A percentile compares a stretch with the other conserved stretches of the same genome.
These are phyloP conservation scores for Dysdera silvatica DNA, from an alignment of 1,140 invertebrate species.

Conservation along the genomic window DNA sequence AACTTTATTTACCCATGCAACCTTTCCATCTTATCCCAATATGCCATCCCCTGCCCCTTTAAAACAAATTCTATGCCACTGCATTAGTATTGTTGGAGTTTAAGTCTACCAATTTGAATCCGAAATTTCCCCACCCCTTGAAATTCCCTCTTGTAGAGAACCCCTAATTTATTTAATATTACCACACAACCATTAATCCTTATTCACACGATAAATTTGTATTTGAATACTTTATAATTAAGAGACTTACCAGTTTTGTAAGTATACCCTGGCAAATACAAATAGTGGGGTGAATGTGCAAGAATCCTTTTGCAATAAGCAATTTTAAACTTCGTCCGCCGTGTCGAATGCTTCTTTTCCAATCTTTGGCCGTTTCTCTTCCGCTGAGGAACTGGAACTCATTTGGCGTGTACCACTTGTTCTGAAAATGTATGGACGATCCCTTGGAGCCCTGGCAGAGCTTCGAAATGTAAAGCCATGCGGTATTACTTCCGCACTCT, in stretches of 20 bases:
- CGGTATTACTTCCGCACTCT: slow-evolving; percentile 46
- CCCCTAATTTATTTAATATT: too few species aligned
- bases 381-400: slow-evolving; percentile 50
- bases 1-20: too few species aligned
- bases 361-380: slow-evolving; percentile 50
- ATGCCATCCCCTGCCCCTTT: too few species aligned
- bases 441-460: slow-evolving; percentile 47
- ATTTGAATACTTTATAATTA: too few species aligned
- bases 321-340: slow-evolving; percentile 50
- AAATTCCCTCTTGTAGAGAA: too few species aligned
- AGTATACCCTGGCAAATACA: slow-evolving; percentile 45
- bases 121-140: too few species aligned
- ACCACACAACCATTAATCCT: too few species aligned
- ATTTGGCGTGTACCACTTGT: slow-evolving; percentile 49
- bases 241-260: slow-evolving; percentile 34
- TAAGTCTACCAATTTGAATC: too few species aligned
- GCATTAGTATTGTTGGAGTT: too few species aligned
- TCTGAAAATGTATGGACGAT: slow-evolving; percentile 45
- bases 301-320: slow-evolving; percentile 48
- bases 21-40: too few species aligned
- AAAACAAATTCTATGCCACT: too few species aligned
- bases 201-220: too few species aligned
- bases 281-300: slow-evolving; percentile 45
- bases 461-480: slow-evolving; percentile 43
- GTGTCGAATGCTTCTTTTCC: slow-evolving; percentile 50